phyloP scores from a whole-genome alignment of 2,113 vertebrate species.

The Triplophysa tibetana region DNA sequence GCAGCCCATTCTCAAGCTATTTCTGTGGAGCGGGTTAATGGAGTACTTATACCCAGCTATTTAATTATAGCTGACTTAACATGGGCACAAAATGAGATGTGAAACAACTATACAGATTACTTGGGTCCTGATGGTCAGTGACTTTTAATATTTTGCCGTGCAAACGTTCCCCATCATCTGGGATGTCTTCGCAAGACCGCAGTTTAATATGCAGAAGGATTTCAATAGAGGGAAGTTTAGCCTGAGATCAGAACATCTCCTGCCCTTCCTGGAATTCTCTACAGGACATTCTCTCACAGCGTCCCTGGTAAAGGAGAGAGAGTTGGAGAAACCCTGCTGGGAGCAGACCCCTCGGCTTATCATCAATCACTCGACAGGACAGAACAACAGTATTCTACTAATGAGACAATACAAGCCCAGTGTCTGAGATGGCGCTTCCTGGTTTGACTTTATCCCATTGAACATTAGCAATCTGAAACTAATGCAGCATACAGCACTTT shows the following conservation, averaged over 20 bases:
- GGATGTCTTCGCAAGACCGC: slow-evolving; percentile 46
- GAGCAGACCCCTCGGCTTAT: slow-evolving; percentile 31
- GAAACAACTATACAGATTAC: slow-evolving; percentile 3
- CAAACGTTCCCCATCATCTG: slow-evolving; percentile 33
- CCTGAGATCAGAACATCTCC: slow-evolving; percentile 56
- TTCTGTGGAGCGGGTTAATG: background rate
- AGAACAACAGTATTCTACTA: background rate
- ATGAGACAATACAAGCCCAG: slow-evolving; percentile 25
- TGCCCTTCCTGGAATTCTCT: slow-evolving; percentile 64
- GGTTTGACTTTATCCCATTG: slow-evolving; percentile 5
- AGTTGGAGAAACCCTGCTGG: slow-evolving; percentile 41
- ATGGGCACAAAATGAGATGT: slow-evolving; percentile 14
- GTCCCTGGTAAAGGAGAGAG: slow-evolving; percentile 16
- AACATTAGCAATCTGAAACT: background rate
- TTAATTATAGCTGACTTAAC: slow-evolving; percentile 7
- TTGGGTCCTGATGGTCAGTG: slow-evolving; percentile 22
- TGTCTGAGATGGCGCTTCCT: slow-evolving; percentile 3
- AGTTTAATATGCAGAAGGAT: slow-evolving; percentile 47
- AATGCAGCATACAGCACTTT: background rate
- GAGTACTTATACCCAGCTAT: background rate
- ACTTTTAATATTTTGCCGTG: background rate
- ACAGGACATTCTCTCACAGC: slow-evolving; percentile 26
- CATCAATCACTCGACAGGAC: slow-evolving; percentile 52
- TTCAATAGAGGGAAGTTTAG: slow-evolving; percentile 63
- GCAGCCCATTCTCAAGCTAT: background rate